Conservation (phyloP, 2,113 vertebrate genomes). For the Candoia aspera region DNA sequence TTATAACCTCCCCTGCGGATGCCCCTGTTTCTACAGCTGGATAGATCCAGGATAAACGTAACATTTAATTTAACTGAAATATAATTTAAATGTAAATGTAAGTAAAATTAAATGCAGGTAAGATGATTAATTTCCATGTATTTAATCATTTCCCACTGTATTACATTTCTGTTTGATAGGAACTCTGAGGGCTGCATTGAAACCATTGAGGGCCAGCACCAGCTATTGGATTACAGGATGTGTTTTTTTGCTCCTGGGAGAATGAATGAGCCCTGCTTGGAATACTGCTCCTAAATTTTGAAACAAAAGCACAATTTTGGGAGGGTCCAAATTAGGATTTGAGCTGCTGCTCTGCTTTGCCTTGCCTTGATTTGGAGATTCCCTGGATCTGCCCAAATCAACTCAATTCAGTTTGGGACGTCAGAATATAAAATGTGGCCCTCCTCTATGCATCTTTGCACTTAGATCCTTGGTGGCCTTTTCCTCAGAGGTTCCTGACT, state of each 20-base stretch:
- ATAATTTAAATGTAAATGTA: not conserved
- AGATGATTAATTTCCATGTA: not conserved
- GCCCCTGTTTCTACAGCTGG: not conserved
- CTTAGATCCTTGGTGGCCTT: conserved; percentile 9
- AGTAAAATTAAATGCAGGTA: not conserved
- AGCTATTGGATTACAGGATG: not conserved
- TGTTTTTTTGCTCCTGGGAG: not conserved
- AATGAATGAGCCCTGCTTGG: not conserved
- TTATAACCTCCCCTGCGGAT: not conserved
- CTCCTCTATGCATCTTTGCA: not conserved
- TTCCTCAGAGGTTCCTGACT: conserved; percentile 11
- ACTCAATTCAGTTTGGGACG: not conserved
- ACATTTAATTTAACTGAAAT: not conserved
- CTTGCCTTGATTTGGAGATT: not conserved
- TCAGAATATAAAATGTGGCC: not conserved
- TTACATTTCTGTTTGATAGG: not conserved
- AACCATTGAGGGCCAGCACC: not conserved
- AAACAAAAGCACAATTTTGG: not conserved
- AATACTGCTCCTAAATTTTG: not conserved
- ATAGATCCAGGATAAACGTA: not conserved
- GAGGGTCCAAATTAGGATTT: not conserved
- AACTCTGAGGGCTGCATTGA: not conserved
- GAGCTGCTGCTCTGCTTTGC: not conserved
- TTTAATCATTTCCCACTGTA: not conserved
- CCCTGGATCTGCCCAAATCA: not conserved